Conservation (phyloP, 92 coral and sea anemone species). For the Bergia sp. region DNA sequence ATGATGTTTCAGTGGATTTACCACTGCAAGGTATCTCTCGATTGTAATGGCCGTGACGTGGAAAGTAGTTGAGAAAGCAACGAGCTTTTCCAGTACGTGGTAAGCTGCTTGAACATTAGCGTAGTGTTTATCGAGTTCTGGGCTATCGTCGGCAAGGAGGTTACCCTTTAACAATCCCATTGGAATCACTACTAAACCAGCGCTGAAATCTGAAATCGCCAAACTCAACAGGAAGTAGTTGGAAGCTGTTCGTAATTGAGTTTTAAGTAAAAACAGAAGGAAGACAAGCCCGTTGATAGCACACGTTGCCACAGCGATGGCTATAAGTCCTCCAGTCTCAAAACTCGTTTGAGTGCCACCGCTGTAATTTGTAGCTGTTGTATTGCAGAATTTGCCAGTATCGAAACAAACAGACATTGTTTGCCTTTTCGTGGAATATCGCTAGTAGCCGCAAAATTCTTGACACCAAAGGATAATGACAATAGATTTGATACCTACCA, state of each 20-base stretch:
- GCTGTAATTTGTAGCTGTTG: background rate
- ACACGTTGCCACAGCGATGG: constrained; percentile 10
- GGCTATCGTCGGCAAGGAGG: background rate
- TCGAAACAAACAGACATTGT: constrained; percentile 10
- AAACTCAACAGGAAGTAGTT: constrained; percentile 38
- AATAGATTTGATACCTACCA: background rate
- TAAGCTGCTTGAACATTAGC: constrained; percentile 3
- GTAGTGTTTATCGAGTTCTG: background rate
- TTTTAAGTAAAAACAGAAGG: constrained; percentile 10
- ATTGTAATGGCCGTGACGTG: constrained; percentile 41
- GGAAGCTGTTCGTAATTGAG: constrained; percentile 32
- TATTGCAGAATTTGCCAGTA: background rate
- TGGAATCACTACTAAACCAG: constrained; percentile 22
- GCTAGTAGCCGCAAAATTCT: background rate
- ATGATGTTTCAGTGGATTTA: constrained; percentile 8
- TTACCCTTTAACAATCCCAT: constrained; percentile 14
- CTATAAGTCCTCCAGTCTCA: constrained; percentile 10
- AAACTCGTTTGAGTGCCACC: background rate
- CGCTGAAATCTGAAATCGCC: constrained; percentile 32
- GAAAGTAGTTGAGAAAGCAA: constrained; percentile 32
- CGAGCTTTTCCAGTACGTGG: constrained; percentile 33
- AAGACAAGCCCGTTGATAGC: constrained; percentile 5
- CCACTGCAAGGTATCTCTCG: constrained; percentile 19
- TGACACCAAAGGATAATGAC: background rate
- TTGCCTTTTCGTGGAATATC: background rate